A percentile compares a stretch with the other conserved stretches of the same genome.
phyloP scores from a whole-genome alignment of 1,140 invertebrate genomes.

The Trypoxylus dichotomus region DNA sequence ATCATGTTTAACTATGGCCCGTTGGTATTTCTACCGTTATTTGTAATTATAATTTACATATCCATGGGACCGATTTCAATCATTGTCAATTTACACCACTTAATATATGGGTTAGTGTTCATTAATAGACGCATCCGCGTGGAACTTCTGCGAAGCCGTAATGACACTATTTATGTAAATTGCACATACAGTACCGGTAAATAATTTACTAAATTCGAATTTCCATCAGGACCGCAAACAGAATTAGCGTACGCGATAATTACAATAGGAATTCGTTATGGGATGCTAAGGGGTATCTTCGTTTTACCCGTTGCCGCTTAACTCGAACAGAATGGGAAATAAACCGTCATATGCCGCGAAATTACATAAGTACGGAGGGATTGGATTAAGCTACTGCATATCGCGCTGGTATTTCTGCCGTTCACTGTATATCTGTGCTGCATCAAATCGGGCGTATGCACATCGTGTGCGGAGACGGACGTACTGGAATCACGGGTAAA shows the following conservation, averaged over 20 bases:
- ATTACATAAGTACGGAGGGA: not conserved
- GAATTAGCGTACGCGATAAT: conserved; percentile 7
- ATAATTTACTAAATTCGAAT: conserved; percentile 21
- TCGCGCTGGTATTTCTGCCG: not conserved
- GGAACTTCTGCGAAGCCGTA: not conserved
- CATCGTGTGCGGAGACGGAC: no score
- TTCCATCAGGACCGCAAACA: conserved; percentile 17
- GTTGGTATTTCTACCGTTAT: conserved; percentile 14
- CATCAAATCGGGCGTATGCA: not conserved
- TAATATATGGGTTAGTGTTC: conserved; percentile 28
- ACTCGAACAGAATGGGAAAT: not conserved
- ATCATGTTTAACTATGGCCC: conserved; percentile 3
- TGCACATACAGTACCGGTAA: conserved; percentile 2
- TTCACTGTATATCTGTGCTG: not conserved
- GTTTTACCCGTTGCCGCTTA: not conserved
- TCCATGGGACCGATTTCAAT: conserved; percentile 24
- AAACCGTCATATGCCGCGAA: not conserved
- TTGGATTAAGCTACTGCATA: not conserved
- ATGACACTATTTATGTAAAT: conserved; percentile 26
- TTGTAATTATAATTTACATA: conserved; percentile 28
- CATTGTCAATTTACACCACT: conserved; percentile 30
- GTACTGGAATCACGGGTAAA: no score
- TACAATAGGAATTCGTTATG: conserved; percentile 22
- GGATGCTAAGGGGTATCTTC: not conserved
- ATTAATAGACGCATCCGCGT: not conserved